Base-by-base conservation (phyloP, 2,797 vertebrate species). In the Anniella stebbinsi region DNA sequence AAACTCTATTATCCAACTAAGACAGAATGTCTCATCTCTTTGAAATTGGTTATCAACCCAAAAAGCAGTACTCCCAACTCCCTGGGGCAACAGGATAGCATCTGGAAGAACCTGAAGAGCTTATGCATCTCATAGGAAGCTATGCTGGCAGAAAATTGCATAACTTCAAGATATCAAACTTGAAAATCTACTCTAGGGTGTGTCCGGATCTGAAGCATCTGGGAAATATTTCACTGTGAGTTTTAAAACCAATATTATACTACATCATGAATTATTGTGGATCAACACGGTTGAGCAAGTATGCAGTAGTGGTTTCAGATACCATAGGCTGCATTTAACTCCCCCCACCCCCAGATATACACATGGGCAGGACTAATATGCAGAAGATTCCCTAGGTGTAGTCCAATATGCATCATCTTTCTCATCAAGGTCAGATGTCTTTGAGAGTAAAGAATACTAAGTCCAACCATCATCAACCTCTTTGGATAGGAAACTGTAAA, bases 51-150 rank as follows among this genome's bases (percentile, higher is more conserved):
- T 63, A 72, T 41, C 75, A 85, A 10, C 87, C 7, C 38, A 51
- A 87, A 80, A 54, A 13, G 10, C 36, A 67, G 51, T 45, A 23
- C 36, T 69, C 63, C 36, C 70, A 87, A 63, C 11, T 63, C 63
- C 78, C 33, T 38, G 15, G 30, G 51, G 33, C 8, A 1, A 78
- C 66, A 73, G 80, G 66, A 87, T 54, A 77, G 54, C 18, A 92
- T 63, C 84, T 89, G 72, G 91, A 87, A 87, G 25, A 92, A 89
- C 88, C 33, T 84, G 88, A 38, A 92, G 10, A 77, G 36, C 75
- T 2, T 84, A 67, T 36, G 11, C 15, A 69, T 30, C 13, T 81
- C 36, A 25, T 78, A 67, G 51, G 78, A 85, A 86, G 54, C 21
- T 28, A 38, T 11, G 36, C 25, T 23, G 41, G 84, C 15, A 33